A percentile compares a stretch with the other conserved stretches of the same genome.
Evolutionary conservation across 2,888 invertebrate genomes (phyloP).

Genomic region (Acrobasis suavella): DNA sequence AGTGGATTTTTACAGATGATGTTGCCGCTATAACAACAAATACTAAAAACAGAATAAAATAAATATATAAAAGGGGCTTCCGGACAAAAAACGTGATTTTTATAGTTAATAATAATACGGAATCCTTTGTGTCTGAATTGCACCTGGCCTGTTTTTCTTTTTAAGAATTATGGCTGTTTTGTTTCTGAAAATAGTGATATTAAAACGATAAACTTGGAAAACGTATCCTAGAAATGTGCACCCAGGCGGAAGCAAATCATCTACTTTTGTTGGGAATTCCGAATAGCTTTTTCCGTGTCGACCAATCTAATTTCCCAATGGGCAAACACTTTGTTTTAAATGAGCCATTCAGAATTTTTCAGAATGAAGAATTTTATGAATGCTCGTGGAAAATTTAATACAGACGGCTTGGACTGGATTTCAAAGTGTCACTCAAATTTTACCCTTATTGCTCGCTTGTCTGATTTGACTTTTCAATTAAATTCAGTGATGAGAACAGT

Average conservation of each 20-base stretch:
- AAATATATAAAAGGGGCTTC: too few relatives aligned
- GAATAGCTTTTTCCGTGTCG: slow-evolving; percentile 7
- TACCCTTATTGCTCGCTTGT: background rate
- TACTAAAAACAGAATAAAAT: too few relatives aligned
- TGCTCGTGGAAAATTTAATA: background rate
- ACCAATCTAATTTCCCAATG: slow-evolving; percentile 26
- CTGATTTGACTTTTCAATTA: background rate
- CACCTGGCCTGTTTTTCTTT: too few relatives aligned
- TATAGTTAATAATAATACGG: too few relatives aligned
- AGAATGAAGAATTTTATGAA: background rate
- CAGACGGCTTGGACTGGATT: slow-evolving; percentile 3
- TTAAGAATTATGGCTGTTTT: too few relatives aligned
- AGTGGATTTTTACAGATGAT: too few relatives aligned
- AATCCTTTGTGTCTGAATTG: too few relatives aligned
- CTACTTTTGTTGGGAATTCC: background rate
- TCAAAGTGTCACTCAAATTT: background rate
- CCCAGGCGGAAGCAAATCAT: background rate
- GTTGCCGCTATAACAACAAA: too few relatives aligned
- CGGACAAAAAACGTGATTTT: too few relatives aligned
- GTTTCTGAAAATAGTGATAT: too few relatives aligned
- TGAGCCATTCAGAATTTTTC: slow-evolving; percentile 15
- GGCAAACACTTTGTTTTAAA: slow-evolving; percentile 24
- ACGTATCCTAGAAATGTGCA: background rate
- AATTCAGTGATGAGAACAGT: background rate
- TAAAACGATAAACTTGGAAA: background rate